phyloP scores from a whole-genome alignment of 1,140 invertebrate genomes.

The Drosophila dunni region DNA sequence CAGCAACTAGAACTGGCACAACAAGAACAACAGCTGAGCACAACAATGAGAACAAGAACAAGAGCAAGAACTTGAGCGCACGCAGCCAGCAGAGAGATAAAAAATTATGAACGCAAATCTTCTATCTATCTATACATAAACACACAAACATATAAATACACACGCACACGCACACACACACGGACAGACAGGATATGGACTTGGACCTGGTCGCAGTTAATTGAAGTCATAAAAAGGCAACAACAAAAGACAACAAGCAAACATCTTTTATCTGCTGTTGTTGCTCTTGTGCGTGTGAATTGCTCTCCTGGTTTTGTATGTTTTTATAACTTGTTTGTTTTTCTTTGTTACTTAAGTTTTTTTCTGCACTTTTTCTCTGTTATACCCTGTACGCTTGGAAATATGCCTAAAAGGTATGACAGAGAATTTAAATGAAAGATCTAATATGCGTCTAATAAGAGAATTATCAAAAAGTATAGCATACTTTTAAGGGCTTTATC shows the following conservation, averaged over 20 bases:
- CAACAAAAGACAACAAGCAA: conserved; percentile 67
- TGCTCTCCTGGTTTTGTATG: conserved; percentile 64
- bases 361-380: conserved; percentile 11
- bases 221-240: conserved; percentile 77
- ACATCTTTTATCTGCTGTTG: conserved; percentile 69
- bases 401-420: conserved; percentile 6
- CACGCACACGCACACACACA: neutral
- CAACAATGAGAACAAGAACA: conserved; percentile 70
- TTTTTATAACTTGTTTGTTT: conserved; percentile 51
- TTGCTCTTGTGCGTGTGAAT: conserved; percentile 72
- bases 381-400: conserved; percentile 20
- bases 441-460: no score
- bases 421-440: no score
- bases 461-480: no score
- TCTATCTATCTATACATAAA: conserved; percentile 39
- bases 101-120: conserved; percentile 82
- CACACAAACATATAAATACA: conserved; percentile 4
- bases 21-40: conserved; percentile 29
- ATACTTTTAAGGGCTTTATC: no score
- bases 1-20: conserved; percentile 25
- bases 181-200: conserved; percentile 19
- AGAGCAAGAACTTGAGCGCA: conserved; percentile 65
- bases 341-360: conserved; percentile 18
- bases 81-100: conserved; percentile 64
- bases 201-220: conserved; percentile 73